Percentiles rank a stretch among this genome's conserved stretches.
Evolutionary conservation across 1,140 invertebrate species (phyloP).

Genomic region (Chrysomallon squamiferum): DNA sequence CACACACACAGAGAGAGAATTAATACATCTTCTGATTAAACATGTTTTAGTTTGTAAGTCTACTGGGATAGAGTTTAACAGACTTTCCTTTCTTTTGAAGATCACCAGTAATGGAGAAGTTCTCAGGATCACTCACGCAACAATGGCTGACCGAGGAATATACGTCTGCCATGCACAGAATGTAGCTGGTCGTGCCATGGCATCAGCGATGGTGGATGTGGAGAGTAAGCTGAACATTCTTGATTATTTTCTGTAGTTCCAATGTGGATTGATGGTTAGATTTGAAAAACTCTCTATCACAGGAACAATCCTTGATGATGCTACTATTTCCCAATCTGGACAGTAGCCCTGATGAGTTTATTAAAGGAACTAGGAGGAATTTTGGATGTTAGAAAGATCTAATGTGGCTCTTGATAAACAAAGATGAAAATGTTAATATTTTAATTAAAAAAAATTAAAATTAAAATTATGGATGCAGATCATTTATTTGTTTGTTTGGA

Average conservation of each 20-base stretch:
- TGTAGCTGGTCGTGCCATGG: slow-evolving; percentile 67
- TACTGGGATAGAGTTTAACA: too few relatives aligned
- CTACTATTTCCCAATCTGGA: too few relatives aligned
- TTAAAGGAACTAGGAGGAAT: not conserved
- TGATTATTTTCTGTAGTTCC: too few relatives aligned
- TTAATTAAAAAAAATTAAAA: not conserved
- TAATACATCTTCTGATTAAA: too few relatives aligned
- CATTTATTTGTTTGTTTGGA: not conserved
- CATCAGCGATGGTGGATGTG: slow-evolving; percentile 81
- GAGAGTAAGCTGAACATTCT: slow-evolving; percentile 78
- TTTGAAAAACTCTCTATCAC: too few relatives aligned
- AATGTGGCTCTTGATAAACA: not conserved
- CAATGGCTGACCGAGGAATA: slow-evolving; percentile 78
- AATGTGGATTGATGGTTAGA: too few relatives aligned
- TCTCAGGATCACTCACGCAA: slow-evolving; percentile 71
- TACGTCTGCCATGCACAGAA: slow-evolving; percentile 78
- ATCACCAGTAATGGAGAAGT: slow-evolving; percentile 68
- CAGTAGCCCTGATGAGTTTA: not conserved
- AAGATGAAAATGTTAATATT: not conserved
- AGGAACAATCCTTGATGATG: too few relatives aligned
- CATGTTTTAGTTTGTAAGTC: too few relatives aligned
- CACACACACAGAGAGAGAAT: too few relatives aligned
- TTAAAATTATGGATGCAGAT: not conserved
- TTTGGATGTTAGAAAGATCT: not conserved
- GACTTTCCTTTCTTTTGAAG: slow-evolving; percentile 33